Evolutionary conservation across 2,113 vertebrate genomes (phyloP).

Genomic region (Cheilinus undulatus): DNA sequence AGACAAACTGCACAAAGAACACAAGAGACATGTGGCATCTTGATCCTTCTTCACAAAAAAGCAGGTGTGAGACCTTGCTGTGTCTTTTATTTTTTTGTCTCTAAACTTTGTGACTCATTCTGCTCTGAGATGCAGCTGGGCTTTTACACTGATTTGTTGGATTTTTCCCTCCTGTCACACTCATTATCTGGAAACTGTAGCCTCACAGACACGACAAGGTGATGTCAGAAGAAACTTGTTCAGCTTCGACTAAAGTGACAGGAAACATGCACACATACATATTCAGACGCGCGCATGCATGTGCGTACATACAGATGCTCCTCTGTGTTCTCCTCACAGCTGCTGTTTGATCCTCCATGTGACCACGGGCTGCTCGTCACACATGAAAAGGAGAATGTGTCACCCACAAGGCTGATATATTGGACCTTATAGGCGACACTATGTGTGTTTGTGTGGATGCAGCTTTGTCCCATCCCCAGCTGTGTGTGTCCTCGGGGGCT

Average conservation of each 20-base stretch:
- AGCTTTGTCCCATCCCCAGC: conserved; percentile 66
- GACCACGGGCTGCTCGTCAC: conserved; percentile 57
- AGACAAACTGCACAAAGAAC: neutral
- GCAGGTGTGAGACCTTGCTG: conserved; percentile 32
- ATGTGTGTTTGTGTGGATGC: conserved; percentile 29
- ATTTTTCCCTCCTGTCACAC: conserved; percentile 31
- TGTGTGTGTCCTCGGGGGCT: conserved; percentile 66
- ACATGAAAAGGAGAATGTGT: conserved; percentile 70
- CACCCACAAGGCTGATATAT: conserved; percentile 61
- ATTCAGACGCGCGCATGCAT: conserved; percentile 10
- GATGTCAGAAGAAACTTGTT: conserved; percentile 59
- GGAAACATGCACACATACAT: conserved; percentile 24
- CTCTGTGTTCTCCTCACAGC: conserved; percentile 68
- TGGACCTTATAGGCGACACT: conserved; percentile 35
- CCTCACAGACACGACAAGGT: conserved; percentile 56
- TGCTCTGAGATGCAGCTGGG: conserved; percentile 45
- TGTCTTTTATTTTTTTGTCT: conserved; percentile 28
- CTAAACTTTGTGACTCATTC: conserved; percentile 21
- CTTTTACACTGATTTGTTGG: conserved; percentile 35
- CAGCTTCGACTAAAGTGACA: conserved; percentile 42
- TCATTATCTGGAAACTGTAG: conserved; percentile 44
- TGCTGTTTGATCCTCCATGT: conserved; percentile 68
- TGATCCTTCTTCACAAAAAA: conserved; percentile 17
- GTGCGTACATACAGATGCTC: conserved; percentile 55
- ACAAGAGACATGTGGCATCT: neutral